Evolutionary conservation across 2,797 vertebrate genomes (phyloP).

Genomic region (Chiroxiphia lanceolata): DNA sequence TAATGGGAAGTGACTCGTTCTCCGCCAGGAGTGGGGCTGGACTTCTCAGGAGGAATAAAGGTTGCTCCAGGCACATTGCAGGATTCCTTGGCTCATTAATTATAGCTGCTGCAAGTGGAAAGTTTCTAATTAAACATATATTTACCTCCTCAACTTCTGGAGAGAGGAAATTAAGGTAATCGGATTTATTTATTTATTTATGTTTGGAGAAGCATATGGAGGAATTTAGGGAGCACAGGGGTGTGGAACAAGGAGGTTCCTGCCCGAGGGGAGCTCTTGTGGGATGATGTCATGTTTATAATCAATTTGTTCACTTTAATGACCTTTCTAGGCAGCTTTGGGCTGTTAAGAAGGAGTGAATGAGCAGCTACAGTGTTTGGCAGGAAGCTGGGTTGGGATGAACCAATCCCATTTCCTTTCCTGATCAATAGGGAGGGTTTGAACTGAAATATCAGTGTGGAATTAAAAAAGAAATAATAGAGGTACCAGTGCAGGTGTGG

Average conservation of each 20-base stretch:
- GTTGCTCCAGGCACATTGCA: conserved; percentile 68
- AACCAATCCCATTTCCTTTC: background rate
- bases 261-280: background rate
- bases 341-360: background rate
- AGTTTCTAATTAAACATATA: conserved; percentile 80
- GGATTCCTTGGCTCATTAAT: conserved; percentile 79
- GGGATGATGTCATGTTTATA: background rate
- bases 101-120: conserved; percentile 77
- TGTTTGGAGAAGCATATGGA: conserved; percentile 67
- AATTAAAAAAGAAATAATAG: background rate
- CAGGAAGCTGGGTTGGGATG: background rate
- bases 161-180: conserved; percentile 74
- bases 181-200: background rate
- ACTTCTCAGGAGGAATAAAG: conserved; percentile 74
- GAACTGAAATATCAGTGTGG: background rate
- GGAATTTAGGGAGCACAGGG: conserved; percentile 24
- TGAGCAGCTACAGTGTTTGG: background rate
- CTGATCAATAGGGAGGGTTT: background rate
- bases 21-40: conserved; percentile 8
- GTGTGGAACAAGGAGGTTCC: conserved; percentile 15
- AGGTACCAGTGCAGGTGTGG: fast-evolving
- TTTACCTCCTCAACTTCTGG: conserved; percentile 72
- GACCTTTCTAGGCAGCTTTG: fast-evolving
- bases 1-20: conserved; percentile 75
- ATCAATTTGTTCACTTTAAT: background rate